Conservation (phyloP, 2,797 vertebrate genomes). For the Leptodactylus fallax region DNA sequence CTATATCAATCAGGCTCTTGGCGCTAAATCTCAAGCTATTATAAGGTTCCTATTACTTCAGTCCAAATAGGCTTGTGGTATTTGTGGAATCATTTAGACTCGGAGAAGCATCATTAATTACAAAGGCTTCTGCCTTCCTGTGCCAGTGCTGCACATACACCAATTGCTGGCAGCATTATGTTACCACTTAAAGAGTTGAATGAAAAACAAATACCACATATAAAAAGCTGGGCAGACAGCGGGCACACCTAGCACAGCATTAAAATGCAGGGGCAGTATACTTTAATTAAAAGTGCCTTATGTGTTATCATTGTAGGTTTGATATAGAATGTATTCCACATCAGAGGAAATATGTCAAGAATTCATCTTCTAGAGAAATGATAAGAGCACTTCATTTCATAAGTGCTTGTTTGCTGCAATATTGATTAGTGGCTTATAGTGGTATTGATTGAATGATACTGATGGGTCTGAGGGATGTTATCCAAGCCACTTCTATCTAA, state of each 20-base stretch:
- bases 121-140: slow-evolving; percentile 26
- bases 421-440: slow-evolving; percentile 61
- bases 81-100: slow-evolving; percentile 55
- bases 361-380: slow-evolving; percentile 52
- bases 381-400: slow-evolving; percentile 58
- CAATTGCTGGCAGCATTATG: slow-evolving; percentile 39
- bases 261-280: slow-evolving; percentile 36
- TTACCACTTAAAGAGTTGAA: slow-evolving; percentile 32
- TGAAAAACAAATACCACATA: slow-evolving; percentile 36
- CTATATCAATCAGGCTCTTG: slow-evolving; percentile 43
- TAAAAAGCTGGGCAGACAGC: slow-evolving; percentile 32
- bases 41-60: slow-evolving; percentile 34
- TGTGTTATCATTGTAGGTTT: slow-evolving; percentile 28
- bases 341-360: slow-evolving; percentile 53
- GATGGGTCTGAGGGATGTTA: slow-evolving; percentile 48
- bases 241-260: slow-evolving; percentile 33
- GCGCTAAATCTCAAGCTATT: slow-evolving; percentile 22
- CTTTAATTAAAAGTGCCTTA: slow-evolving; percentile 56
- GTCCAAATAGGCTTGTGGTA: slow-evolving; percentile 55
- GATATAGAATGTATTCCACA: slow-evolving; percentile 36
- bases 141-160: slow-evolving; percentile 38
- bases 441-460: slow-evolving; percentile 45
- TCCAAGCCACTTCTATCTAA: slow-evolving; percentile 41
- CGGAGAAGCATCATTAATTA: slow-evolving; percentile 55
- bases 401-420: slow-evolving; percentile 57